Evolutionary conservation across 2,888 invertebrate species (phyloP).

Genomic region (Drosophila subquinaria): DNA sequence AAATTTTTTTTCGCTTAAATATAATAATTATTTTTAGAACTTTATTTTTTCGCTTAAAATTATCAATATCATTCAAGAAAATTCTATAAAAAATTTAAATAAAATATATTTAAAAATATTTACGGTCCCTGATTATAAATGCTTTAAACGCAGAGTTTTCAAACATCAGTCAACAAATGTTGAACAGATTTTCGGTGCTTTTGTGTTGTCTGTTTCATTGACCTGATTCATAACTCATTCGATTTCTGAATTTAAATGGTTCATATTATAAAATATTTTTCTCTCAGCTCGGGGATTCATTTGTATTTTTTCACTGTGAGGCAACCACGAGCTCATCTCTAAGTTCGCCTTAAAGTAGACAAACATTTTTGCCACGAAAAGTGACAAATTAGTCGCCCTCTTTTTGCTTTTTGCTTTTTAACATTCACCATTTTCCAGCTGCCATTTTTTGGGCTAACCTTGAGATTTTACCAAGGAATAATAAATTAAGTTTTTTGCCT

Average conservation of each 20-base stretch:
- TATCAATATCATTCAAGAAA: no score
- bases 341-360: slow-evolving; percentile 34
- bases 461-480: slow-evolving; percentile 48
- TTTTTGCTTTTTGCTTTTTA: slow-evolving; percentile 34
- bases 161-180: no score
- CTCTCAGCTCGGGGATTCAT: no score
- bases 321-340: slow-evolving; percentile 35
- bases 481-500: slow-evolving; percentile 41
- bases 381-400: slow-evolving; percentile 54
- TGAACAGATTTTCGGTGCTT: no score
- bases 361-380: slow-evolving; percentile 35
- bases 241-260: neutral
- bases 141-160: no score
- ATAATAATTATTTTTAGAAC: no score
- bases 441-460: slow-evolving; percentile 41
- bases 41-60: no score
- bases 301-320: neutral
- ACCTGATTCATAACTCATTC: neutral
- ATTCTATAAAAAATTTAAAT: no score
- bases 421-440: slow-evolving; percentile 33
- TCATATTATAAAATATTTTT: neutral
- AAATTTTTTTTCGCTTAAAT: no score
- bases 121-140: no score
- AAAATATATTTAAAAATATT: no score
- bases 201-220: no score